Base-by-base conservation (phyloP, 2,888 invertebrate genomes). In the Folsomia candida region DNA sequence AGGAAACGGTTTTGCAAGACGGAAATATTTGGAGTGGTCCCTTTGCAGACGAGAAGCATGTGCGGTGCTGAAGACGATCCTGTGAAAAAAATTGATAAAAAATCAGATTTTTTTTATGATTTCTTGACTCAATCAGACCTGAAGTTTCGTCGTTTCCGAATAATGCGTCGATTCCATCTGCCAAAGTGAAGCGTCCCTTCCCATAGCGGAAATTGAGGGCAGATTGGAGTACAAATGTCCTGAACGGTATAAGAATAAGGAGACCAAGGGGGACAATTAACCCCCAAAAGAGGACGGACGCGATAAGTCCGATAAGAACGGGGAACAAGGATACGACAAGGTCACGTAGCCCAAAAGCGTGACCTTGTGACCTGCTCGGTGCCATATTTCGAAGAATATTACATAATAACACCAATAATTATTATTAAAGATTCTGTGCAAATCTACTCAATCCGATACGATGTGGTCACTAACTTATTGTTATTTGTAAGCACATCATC, bases 261-360 rank as follows among this genome's bases (percentile, higher is more conserved):
- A 69, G 47, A 29, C 69, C 64, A 24, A 67, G 47, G 14, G 71
- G 28, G 4, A 71, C n/a, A 9, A 73, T 67, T 1, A 71, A 51
- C 65, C 69, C 66, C 75, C 75, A 75, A 29, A 75, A 75, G 57
- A 71, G 18, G 24, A 70, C 61, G 26, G 71, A 54, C 20, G 69
- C 66, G 47, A 67, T 63, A 26, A 73, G 57, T n/a, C n/a, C n/a
- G n/a, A n/a, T n/a, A n/a, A n/a, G n/a, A n/a, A n/a, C n/a, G n/a
- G n/a, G n/a, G n/a, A n/a, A n/a, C n/a, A n/a, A n/a, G n/a, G n/a
- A n/a, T n/a, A n/a, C n/a, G n/a, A n/a, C n/a, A n/a, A n/a, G n/a
- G n/a, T n/a, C n/a, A n/a, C n/a, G n/a, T n/a, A n/a, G n/a, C n/a
- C n/a, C n/a, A n/a, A n/a, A n/a, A n/a, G n/a, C n/a, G n/a, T n/a